Evolutionary conservation across 1,140 invertebrate species (phyloP).

Genomic region (Adoxophyes honmai): DNA sequence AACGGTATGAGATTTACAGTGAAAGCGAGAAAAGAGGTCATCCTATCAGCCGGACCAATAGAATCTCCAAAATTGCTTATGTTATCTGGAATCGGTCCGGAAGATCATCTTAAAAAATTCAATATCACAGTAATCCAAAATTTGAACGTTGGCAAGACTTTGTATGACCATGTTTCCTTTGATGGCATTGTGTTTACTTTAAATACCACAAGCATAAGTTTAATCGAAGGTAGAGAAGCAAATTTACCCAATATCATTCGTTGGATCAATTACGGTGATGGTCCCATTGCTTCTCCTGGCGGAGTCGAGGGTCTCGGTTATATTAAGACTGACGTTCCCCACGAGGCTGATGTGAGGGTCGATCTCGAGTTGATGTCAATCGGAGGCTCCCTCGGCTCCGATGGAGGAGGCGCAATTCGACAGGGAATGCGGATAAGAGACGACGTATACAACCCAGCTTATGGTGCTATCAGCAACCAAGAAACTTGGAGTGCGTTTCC

Average conservation of each 20-base stretch:
- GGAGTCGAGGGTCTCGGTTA: conserved; percentile 82
- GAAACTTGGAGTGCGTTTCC: conserved; percentile 83
- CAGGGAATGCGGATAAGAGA: conserved; percentile 77
- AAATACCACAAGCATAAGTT: conserved; percentile 64
- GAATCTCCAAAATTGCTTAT: conserved; percentile 89
- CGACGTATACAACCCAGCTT: conserved; percentile 79
- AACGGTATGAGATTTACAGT: conserved; percentile 66
- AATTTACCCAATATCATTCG: conserved; percentile 66
- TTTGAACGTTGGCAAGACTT: conserved; percentile 82
- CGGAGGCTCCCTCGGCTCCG: conserved; percentile 77
- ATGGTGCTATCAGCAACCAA: conserved; percentile 75
- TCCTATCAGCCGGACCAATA: conserved; percentile 85
- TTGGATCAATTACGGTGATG: conserved; percentile 73
- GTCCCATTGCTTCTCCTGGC: conserved; percentile 76
- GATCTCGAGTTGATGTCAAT: conserved; percentile 81
- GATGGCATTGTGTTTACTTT: conserved; percentile 80
- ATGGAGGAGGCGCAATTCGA: conserved; percentile 79
- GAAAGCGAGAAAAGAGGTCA: conserved; percentile 81
- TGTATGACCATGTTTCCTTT: conserved; percentile 87
- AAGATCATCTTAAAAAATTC: conserved; percentile 79
- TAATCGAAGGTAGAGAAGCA: conserved; percentile 67
- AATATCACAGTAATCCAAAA: conserved; percentile 82
- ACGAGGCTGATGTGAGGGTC: conserved; percentile 75
- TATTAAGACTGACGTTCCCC: conserved; percentile 78
- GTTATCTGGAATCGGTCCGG: conserved; percentile 88